Base-by-base conservation (phyloP, 2,113 vertebrate species). In the Gavialis gangeticus region DNA sequence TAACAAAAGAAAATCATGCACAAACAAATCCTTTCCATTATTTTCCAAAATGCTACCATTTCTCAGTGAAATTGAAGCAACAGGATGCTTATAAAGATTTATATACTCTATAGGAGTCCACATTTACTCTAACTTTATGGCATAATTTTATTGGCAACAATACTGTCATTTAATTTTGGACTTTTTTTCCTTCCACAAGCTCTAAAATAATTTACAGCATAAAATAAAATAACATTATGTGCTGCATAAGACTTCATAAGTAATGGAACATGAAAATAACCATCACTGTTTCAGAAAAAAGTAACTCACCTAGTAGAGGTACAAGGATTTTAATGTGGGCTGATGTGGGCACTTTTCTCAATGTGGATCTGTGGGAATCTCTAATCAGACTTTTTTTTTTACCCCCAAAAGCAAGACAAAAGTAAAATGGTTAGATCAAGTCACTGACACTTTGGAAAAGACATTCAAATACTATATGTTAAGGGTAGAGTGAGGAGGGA, bases 131-230 rank as follows among this genome's bases (percentile, higher is more conserved):
- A 80, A 87, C 90, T 95, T 73, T 69, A 69, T 88, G 64, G 18
- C 94, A 82, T 85, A n/a, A 80, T 87, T 82, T 84, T n/a, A 62
- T 28, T 84, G 63, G 16, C 0, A 1, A 62, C n/a, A 87, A 11
- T 58, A 22, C 46, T 34, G n/a, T 66, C 10, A 75, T 24, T 86
- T 93, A 67, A 79, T 92, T 92, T 69, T 12, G 1, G 87, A 92
- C n/a, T 69, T 14, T 82, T 82, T 87, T 71, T 80, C 56, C 46
- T 95, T 95, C 27, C 46, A 91, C 73, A 25, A 55, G 46, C 34
- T 88, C 83, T 85, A 60, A 81, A 87, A 71, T 79, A 82, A 91
- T 94, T 95, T 79, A 79, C n/a, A 86, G 82, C 91, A 79, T 66
- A 54, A 91, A 93, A 87, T 37, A 57, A 84, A 95, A 88, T 78